Percentiles rank a stretch among this genome's conserved stretches.
Evolutionary conservation across 2,113 vertebrate species (phyloP).

Genomic region (Dicentrarchus labrax): DNA sequence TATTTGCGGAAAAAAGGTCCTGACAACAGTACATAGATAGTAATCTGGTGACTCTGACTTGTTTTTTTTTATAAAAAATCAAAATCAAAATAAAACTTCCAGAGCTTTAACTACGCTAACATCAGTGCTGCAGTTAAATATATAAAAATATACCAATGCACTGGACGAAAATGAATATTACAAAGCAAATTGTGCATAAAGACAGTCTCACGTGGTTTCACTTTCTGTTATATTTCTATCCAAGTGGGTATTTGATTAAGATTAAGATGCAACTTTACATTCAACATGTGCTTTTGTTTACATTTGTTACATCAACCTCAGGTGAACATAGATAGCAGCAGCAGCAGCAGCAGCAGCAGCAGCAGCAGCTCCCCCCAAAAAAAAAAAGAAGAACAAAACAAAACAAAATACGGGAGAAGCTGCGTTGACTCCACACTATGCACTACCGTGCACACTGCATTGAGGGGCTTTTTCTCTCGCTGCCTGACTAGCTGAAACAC

Average conservation of each 20-base stretch:
- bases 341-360: too few species aligned
- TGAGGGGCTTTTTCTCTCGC: not conserved
- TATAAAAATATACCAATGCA: not conserved
- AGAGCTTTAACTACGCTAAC: too few species aligned
- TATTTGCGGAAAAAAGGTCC: too few species aligned
- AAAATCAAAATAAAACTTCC: too few species aligned
- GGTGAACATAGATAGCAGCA: not conserved
- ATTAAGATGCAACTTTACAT: not conserved
- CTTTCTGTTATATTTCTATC: not conserved
- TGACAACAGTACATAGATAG: too few species aligned
- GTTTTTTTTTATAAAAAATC: too few species aligned
- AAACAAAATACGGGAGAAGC: not conserved
- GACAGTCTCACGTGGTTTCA: not conserved
- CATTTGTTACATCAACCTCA: not conserved
- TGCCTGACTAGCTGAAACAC: conserved; percentile 25
- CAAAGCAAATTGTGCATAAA: not conserved
- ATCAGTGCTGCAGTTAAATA: too few species aligned
- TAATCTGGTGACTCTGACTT: too few species aligned
- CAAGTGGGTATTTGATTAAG: not conserved
- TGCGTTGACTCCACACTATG: not conserved
- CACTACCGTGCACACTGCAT: not conserved
- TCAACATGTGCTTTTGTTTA: not conserved
- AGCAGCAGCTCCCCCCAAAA: too few species aligned
- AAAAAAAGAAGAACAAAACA: too few species aligned
- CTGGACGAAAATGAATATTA: not conserved